phyloP scores from a whole-genome alignment of 2,113 vertebrate genomes.

The Anhinga rufa region DNA sequence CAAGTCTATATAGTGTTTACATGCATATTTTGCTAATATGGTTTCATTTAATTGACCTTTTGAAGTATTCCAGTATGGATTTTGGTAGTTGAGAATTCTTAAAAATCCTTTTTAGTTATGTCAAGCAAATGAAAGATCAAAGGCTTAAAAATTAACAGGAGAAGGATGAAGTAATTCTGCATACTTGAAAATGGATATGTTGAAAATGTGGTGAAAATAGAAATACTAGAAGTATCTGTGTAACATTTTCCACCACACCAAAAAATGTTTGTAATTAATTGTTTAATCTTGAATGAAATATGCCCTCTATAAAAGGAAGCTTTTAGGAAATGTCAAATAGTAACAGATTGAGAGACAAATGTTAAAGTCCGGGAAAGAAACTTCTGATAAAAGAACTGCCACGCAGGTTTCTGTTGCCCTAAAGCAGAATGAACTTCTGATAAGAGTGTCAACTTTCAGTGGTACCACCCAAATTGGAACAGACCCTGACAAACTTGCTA shows the following conservation, averaged over 20 bases:
- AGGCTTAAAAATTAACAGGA: not conserved
- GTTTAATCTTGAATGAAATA: not conserved
- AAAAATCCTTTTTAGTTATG: not conserved
- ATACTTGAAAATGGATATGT: not conserved
- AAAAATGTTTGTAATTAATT: not conserved
- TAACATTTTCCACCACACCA: not conserved
- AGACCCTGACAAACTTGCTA: conserved; percentile 9
- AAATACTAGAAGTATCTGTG: not conserved
- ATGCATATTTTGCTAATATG: not conserved
- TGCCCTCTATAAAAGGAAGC: not conserved
- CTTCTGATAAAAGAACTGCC: not conserved
- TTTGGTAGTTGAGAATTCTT: not conserved
- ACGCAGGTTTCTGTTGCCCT: not conserved
- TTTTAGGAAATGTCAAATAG: not conserved
- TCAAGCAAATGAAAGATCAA: not conserved
- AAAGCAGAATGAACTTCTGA: not conserved
- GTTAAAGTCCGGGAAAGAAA: not conserved
- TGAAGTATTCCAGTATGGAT: not conserved
- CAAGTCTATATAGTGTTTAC: not conserved
- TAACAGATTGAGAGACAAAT: not conserved
- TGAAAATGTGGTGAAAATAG: not conserved
- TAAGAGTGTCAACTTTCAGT: not conserved
- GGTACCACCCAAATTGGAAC: conserved; percentile 10
- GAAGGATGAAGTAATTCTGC: not conserved
- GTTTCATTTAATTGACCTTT: not conserved